Conservation (phyloP, 2,888 invertebrate species). For the Oegoconia quadripuncta region DNA sequence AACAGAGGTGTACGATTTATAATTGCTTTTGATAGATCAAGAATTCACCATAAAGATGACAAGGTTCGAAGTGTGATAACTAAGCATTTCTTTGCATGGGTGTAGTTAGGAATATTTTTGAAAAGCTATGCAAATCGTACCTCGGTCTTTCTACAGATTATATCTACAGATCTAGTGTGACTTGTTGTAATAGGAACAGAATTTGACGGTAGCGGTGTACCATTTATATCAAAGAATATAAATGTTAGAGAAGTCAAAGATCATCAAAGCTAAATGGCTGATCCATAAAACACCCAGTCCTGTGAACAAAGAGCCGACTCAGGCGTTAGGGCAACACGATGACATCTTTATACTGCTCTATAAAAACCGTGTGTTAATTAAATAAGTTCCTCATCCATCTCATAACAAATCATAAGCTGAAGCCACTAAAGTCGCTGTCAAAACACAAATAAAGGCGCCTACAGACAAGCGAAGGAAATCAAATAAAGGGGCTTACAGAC, state of each 20-base stretch:
- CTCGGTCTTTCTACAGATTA: too few species aligned
- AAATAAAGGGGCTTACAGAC: conserved; percentile 67
- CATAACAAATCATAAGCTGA: conserved; percentile 64
- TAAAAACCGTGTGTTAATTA: conserved; percentile 43
- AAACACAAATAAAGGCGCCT: conserved; percentile 70
- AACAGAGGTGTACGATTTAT: too few species aligned
- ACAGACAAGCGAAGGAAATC: conserved; percentile 49
- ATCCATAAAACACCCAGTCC: conserved; percentile 4
- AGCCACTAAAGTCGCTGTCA: conserved; percentile 47
- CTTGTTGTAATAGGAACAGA: too few species aligned
- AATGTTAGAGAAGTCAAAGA: neutral
- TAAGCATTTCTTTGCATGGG: too few species aligned
- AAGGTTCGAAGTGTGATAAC: too few species aligned
- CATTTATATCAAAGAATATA: neutral
- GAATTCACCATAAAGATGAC: too few species aligned
- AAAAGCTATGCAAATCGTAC: too few species aligned
- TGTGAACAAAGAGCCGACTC: conserved; percentile 10
- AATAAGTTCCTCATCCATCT: conserved; percentile 65
- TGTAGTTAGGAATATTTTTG: too few species aligned
- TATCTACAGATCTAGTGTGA: too few species aligned
- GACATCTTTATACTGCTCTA: conserved; percentile 14
- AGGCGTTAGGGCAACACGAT: neutral
- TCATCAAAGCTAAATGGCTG: conserved; percentile 5
- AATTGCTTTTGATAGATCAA: too few species aligned
- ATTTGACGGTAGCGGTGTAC: too few species aligned